Percentiles rank a stretch among this genome's conserved stretches.
Conservation (phyloP, 2,113 vertebrate genomes). For the Lepus timidus region DNA sequence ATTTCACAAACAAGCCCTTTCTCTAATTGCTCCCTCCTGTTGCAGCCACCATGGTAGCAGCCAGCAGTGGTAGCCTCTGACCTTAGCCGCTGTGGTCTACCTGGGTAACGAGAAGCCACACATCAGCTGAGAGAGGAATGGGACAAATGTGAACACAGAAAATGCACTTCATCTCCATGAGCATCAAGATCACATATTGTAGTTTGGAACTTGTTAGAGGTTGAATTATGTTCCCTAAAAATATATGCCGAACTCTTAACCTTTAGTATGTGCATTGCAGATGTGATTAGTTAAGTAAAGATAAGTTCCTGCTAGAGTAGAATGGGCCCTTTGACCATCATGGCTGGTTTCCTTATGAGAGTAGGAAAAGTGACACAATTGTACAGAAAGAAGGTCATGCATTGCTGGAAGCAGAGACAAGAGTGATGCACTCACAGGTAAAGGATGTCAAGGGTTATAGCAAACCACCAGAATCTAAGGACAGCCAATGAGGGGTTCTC, state of each 20-base stretch:
- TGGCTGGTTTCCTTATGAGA: background rate
- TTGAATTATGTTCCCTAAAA: background rate
- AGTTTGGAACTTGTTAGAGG: background rate
- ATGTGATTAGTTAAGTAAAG: background rate
- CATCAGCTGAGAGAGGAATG: background rate
- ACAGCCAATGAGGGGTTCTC: background rate
- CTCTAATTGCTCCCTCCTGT: conserved; percentile 61
- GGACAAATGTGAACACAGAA: background rate
- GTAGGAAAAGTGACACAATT: background rate
- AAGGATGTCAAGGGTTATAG: background rate
- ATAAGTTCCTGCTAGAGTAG: background rate
- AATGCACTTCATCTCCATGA: background rate
- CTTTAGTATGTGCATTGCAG: background rate
- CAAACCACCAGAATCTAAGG: background rate
- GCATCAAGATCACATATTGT: background rate
- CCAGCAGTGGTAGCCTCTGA: conserved; percentile 38
- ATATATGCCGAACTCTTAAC: background rate
- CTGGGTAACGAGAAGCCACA: background rate
- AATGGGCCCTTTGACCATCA: background rate
- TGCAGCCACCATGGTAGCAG: background rate
- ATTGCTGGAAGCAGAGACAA: background rate
- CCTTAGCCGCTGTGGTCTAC: background rate
- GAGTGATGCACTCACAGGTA: background rate
- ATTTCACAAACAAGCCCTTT: conserved; percentile 63
- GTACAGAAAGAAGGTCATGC: background rate